Evolutionary conservation across 1,140 invertebrate genomes (phyloP), one percentile per base, ranked within the genome.

Genomic region (Goniozus legneri): DNA sequence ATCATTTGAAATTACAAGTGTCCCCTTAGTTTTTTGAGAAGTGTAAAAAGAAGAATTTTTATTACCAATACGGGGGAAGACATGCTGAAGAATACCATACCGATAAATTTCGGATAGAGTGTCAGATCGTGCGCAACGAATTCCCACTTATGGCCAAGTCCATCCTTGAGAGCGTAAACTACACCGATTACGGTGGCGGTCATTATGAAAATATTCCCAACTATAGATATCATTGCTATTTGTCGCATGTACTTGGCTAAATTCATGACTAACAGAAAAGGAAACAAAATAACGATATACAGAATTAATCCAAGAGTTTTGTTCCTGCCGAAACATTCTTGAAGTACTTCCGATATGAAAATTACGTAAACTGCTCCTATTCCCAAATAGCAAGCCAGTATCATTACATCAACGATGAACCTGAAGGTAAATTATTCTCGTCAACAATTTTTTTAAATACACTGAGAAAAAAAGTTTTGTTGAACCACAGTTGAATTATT

Each of bases 361-460:
- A 65, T 50, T 2, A 65, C 47, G 41, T 64, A 67, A 18, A 65
- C 56, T 3, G 65, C 41, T 7, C 61, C 59, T 15, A 67, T 54
- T 0, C 61, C 65, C 3, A 62, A 53, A 35, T 64, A 67, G 24
- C 61, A 60, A 2, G 18, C 8, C 6, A 67, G 14, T 22, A 67
- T 62, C 3, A 24, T 40, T 2, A 38, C 8, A 27, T 67, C 52
- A 1, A 65, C 51, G 3, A 62, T n/a, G 3, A 20, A 33, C 27
- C 60, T 62, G 24, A 27, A 27, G 4, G 24, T 27, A 27, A 4
- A 6, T 6, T 2, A 53, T 16, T 14, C 40, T 38, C 16, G 12
- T 38, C 21, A 1, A 14, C 22, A 35, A 36, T 8, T 13, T 38
- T 38, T 38, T 38, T 38, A 18, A 19, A 19, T 15, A 12, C 4